These are phyloP conservation scores for Atrina japonica DNA, from an alignment of 2,888 invertebrate genomes.

Conservation along the genomic window DNA sequence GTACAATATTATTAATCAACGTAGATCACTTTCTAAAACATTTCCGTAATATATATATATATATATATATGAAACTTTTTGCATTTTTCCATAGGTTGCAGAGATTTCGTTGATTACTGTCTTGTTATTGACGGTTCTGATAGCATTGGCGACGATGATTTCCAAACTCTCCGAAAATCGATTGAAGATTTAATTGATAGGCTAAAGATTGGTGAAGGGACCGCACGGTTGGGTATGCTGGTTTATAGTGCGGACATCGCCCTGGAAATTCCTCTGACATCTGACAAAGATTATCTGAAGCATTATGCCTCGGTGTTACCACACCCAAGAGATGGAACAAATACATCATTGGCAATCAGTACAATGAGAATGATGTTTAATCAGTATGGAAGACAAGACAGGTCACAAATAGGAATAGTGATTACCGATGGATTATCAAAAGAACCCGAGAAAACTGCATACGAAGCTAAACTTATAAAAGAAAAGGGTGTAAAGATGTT, in stretches of 20 bases:
- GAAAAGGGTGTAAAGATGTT: constrained; percentile 77
- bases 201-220: constrained; percentile 49
- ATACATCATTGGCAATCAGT: constrained; percentile 54
- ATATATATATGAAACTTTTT: not conserved
- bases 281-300: constrained; percentile 36
- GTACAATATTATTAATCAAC: too few relatives aligned
- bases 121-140: constrained; percentile 69
- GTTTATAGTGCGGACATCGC: constrained; percentile 56
- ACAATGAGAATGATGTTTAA: constrained; percentile 55
- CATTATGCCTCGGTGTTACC: constrained; percentile 29
- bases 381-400: constrained; percentile 50
- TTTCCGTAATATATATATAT: not conserved
- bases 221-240: constrained; percentile 50
- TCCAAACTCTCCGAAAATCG: constrained; percentile 55
- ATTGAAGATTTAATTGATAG: constrained; percentile 54
- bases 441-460: constrained; percentile 67
- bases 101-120: constrained; percentile 7
- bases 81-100: not conserved
- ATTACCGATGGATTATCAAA: constrained; percentile 80
- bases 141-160: constrained; percentile 61
- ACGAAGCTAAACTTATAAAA: constrained; percentile 73
- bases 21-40: not conserved
- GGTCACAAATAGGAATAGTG: constrained; percentile 78
- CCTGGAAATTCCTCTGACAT: constrained; percentile 50
- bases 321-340: constrained; percentile 57